Conservation (phyloP, 1,140 invertebrate genomes). For the Scaptomyza hsui region DNA sequence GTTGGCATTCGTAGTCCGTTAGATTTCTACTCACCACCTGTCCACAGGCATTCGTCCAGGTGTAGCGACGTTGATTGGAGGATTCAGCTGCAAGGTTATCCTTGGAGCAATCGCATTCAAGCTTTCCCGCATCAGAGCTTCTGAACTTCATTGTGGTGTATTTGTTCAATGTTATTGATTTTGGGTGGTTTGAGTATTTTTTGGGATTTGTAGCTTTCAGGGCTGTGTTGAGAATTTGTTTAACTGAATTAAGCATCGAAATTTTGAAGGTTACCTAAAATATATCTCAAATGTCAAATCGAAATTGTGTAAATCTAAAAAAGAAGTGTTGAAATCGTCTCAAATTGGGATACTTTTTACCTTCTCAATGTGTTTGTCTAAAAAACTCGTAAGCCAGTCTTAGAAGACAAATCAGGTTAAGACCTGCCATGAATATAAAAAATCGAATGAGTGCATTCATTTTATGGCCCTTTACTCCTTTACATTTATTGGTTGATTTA, state of each 20-base stretch:
- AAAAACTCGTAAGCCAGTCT: conserved; percentile 7
- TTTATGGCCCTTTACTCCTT: too few species aligned
- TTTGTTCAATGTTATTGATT: not conserved
- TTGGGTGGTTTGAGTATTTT: conserved; percentile 3
- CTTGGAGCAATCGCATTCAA: not conserved
- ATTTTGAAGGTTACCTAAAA: conserved; percentile 37
- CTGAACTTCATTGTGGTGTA: not conserved
- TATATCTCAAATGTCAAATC: not conserved
- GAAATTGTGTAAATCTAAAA: not conserved
- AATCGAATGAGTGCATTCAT: conserved; percentile 2
- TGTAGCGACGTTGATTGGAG: conserved; percentile 30
- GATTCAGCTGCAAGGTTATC: not conserved
- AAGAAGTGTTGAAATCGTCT: not conserved
- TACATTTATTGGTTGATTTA: too few species aligned
- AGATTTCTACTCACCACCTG: conserved; percentile 39
- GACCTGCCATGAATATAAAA: conserved; percentile 2
- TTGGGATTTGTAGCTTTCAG: conserved; percentile 6
- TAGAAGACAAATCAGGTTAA: conserved; percentile 5
- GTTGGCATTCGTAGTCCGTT: conserved; percentile 55
- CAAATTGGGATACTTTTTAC: not conserved
- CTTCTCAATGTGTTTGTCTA: not conserved
- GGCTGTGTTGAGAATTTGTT: conserved; percentile 8
- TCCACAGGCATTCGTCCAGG: conserved; percentile 29
- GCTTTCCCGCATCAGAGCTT: not conserved
- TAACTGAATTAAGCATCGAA: conserved; percentile 16